Evolutionary conservation across 1,140 invertebrate genomes (phyloP).

Genomic region (Brachystomella parvula): DNA sequence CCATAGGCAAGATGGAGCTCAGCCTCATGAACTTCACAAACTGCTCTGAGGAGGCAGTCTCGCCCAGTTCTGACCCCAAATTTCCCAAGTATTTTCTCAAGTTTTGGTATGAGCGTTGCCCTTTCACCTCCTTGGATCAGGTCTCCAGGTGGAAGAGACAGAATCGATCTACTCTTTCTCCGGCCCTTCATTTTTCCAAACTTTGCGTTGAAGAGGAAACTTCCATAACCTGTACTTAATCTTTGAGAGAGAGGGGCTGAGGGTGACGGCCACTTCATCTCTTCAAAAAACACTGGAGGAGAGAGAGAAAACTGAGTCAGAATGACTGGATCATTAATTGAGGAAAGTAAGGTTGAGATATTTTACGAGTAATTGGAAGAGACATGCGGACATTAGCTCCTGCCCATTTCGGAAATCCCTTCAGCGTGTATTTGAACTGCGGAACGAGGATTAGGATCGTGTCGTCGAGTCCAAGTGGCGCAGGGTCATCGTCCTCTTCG

Average conservation of each 20-base stretch:
- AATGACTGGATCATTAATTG: neutral
- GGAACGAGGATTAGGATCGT: conserved; percentile 32
- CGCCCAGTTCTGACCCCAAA: conserved; percentile 24
- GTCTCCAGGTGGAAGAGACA: conserved; percentile 16
- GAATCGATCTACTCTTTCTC: conserved; percentile 14
- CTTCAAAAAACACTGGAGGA: conserved; percentile 35
- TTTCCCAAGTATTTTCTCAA: conserved; percentile 23
- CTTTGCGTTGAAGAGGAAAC: neutral
- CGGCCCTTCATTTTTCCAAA: conserved; percentile 4
- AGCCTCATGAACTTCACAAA: conserved; percentile 35
- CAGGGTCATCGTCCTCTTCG: neutral
- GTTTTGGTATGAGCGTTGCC: conserved; percentile 25
- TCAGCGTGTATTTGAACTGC: conserved; percentile 24
- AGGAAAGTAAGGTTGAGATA: neutral
- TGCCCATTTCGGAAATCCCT: conserved; percentile 21
- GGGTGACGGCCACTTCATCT: conserved; percentile 18
- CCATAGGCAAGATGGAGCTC: conserved; percentile 22
- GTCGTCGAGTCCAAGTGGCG: conserved; percentile 30
- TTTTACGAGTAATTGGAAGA: conserved; percentile 29
- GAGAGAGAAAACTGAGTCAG: neutral
- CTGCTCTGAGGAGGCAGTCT: conserved; percentile 27
- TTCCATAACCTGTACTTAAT: conserved; percentile 7
- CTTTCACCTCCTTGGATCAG: conserved; percentile 16
- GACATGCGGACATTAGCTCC: conserved; percentile 21
- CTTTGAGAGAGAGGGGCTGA: conserved; percentile 12